Base-by-base conservation (phyloP, 1,140 invertebrate species). In the Diprion similis region DNA sequence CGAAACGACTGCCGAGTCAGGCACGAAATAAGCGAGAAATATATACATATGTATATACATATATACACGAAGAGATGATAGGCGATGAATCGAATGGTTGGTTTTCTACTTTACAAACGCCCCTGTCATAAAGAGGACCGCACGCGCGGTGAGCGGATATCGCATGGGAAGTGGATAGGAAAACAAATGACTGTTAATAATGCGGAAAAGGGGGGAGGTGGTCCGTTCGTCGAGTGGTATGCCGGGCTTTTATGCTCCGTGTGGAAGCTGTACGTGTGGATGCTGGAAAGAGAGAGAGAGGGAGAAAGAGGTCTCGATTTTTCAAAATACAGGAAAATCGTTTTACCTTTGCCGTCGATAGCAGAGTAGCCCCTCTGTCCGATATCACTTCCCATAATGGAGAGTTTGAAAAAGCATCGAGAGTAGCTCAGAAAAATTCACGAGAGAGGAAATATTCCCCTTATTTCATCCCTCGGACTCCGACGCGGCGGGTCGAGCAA, bases 171-270 rank as follows among this genome's bases (percentile, higher is more conserved):
- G 51, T 59, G 51, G 51, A 59, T 59, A 59, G 51, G 51, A 59
- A 59, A 59, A 59, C 51, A 59, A 59, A 59, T 59, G 51, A 59
- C 51, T 59, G 51, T 59, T 59, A 59, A 59, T 59, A 59, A 59
- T 59, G 51, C 51, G 51, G 51, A 59, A 9, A 59, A 17, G 51
- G 9, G n/a, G 51, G n/a, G 51, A 59, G 51, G 51, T 4, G n/a
- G 51, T 59, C 51, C 51, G 51, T 59, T 8, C 51, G 51, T 37
- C 51, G 51, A 37, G 24, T 37, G 24, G 24, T 37, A 37, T 37
- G 24, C 24, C 24, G 24, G 24, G 24, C 24, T 37, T 37, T 37
- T 37, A 59, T 59, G 51, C n/a, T 59, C 51, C 51, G n/a, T 17
- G n/a, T 59, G 51, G 11, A 37, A 37, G 24, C 24, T 24, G 24